phyloP scores from a whole-genome alignment of 2,113 vertebrate species.

The Heteronetta atricapilla region DNA sequence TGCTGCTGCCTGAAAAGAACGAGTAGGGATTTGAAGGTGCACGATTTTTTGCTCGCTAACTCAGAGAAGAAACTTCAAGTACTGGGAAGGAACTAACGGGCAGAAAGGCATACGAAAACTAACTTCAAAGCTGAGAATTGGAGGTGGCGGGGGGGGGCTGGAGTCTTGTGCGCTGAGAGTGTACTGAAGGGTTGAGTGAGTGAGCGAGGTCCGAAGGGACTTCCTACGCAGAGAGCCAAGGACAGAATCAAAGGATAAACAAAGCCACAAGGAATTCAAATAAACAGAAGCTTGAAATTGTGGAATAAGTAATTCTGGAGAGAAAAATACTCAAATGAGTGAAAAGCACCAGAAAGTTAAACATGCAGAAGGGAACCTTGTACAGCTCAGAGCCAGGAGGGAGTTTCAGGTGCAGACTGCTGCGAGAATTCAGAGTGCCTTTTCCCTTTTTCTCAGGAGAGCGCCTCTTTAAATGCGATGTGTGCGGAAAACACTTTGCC shows the following conservation, averaged over 20 bases:
- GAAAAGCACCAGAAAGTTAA: not conserved
- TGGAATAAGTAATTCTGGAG: too few relatives aligned
- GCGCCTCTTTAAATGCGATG: slow-evolving; percentile 63
- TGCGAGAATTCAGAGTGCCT: not conserved
- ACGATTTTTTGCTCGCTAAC: fast-evolving
- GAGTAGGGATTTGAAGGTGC: not conserved
- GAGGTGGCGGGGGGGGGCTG: not conserved
- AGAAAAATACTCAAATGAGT: not conserved
- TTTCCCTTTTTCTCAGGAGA: slow-evolving; percentile 52
- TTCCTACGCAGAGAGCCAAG: not conserved
- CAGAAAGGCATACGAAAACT: not conserved
- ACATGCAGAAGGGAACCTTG: not conserved
- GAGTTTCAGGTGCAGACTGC: not conserved
- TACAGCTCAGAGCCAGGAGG: not conserved
- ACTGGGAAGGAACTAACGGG: not conserved
- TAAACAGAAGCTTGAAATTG: not conserved
- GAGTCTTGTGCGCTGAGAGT: not conserved
- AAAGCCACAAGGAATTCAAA: not conserved
- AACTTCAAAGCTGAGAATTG: not conserved
- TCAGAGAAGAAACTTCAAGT: not conserved
- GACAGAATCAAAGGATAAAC: not conserved
- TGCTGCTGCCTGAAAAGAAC: not conserved
- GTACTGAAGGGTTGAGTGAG: not conserved
- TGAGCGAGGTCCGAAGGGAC: not conserved
- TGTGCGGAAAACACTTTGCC: slow-evolving; percentile 75